Percentiles rank a stretch among this genome's conserved stretches.
Conservation (phyloP, 2,797 vertebrate species). For the Rhinoraja longicauda region DNA sequence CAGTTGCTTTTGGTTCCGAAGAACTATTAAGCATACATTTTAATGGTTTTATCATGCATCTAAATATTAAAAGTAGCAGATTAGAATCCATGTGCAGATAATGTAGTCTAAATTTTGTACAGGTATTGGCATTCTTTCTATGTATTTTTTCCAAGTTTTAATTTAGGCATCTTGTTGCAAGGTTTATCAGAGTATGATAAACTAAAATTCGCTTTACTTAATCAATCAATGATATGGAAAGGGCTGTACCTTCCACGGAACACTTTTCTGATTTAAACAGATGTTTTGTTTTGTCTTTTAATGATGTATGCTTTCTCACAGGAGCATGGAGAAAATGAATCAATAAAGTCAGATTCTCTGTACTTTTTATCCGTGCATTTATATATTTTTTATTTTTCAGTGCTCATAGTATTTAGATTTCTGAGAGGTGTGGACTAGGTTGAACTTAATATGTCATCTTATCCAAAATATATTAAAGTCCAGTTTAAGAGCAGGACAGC, state of each 20-base stretch:
- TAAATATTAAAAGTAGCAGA: constrained; percentile 61
- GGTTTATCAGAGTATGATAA: neutral
- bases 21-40: constrained; percentile 54
- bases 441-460: neutral
- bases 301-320: neutral
- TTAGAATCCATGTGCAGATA: constrained; percentile 64
- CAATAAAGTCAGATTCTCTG: constrained; percentile 11
- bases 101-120: constrained; percentile 77
- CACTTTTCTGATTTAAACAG: constrained; percentile 16
- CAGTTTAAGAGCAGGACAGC: no score
- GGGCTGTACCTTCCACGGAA: neutral
- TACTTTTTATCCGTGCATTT: neutral
- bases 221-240: constrained; percentile 19
- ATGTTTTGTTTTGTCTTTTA: neutral
- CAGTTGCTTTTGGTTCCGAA: constrained; percentile 56
- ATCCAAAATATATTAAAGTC: no score
- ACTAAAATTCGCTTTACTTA: constrained; percentile 29
- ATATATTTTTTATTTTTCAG: neutral
- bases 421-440: neutral
- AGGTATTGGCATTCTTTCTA: constrained; percentile 25
- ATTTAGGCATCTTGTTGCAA: constrained; percentile 5
- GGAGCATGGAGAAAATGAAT: constrained; percentile 18
- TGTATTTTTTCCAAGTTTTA: constrained; percentile 17
- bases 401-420: neutral
- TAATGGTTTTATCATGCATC: constrained; percentile 56